Conservation (phyloP, 2,888 invertebrate genomes). For the Cordilura impudica region DNA sequence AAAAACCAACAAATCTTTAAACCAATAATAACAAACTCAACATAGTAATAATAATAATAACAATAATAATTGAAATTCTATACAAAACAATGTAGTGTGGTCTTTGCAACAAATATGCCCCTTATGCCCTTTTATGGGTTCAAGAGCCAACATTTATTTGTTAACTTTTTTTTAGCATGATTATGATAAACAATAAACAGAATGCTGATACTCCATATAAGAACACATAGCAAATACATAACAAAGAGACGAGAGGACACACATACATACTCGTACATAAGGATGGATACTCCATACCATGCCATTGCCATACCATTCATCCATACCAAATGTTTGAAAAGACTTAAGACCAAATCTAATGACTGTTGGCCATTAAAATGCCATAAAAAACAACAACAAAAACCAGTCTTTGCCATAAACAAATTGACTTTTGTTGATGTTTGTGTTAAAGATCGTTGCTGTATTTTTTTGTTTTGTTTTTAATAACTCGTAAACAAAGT, state of each 20-base stretch:
- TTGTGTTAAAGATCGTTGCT: background rate
- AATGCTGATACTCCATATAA: slow-evolving; percentile 1
- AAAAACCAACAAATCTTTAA: background rate
- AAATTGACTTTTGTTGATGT: slow-evolving; percentile 7
- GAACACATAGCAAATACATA: too few species aligned
- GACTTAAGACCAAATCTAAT: slow-evolving; percentile 27
- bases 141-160: slow-evolving; percentile 31
- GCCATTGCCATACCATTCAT: background rate
- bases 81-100: slow-evolving; percentile 41
- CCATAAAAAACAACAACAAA: slow-evolving; percentile 19
- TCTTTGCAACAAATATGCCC: slow-evolving; percentile 23
- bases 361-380: slow-evolving; percentile 36
- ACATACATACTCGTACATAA: background rate
- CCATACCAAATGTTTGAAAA: background rate
- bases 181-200: slow-evolving; percentile 14
- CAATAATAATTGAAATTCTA: slow-evolving; percentile 18
- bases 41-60: background rate
- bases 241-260: background rate
- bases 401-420: slow-evolving; percentile 44
- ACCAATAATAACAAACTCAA: slow-evolving; percentile 5
- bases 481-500: background rate
- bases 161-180: background rate
- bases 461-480: background rate
- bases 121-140: slow-evolving; percentile 45
- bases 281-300: slow-evolving; percentile 13